phyloP scores from a whole-genome alignment of 2,113 vertebrate genomes.

The Marmota flaviventris region DNA sequence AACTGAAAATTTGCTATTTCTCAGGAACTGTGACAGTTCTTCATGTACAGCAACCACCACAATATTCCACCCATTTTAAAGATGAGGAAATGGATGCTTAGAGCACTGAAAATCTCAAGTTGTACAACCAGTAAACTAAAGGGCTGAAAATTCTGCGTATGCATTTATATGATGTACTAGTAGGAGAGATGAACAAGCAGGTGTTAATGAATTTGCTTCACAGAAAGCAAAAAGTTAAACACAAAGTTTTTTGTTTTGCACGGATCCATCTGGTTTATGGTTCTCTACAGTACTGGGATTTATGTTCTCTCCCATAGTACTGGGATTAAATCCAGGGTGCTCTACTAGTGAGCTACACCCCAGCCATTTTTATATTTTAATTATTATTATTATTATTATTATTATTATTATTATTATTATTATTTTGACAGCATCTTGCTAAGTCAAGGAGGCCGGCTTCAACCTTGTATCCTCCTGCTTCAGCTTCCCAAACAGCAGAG shows the following conservation, averaged over 20 bases:
- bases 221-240: not conserved
- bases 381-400: too few species aligned
- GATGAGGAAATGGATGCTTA: not conserved
- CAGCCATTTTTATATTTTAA: too few species aligned
- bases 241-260: not conserved
- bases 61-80: not conserved
- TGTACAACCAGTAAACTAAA: not conserved
- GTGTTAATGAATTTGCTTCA: not conserved
- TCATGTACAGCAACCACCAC: not conserved
- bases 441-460: too few species aligned
- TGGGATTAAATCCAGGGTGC: too few species aligned
- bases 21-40: not conserved
- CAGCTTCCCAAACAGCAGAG: too few species aligned
- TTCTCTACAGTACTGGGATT: not conserved
- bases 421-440: too few species aligned
- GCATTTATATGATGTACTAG: not conserved
- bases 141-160: not conserved
- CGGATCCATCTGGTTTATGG: not conserved
- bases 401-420: accelerated
- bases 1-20: not conserved
- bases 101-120: not conserved
- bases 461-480: too few species aligned
- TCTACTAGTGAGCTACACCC: too few species aligned
- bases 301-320: not conserved
- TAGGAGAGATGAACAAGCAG: not conserved